Conservation (phyloP, 2,888 invertebrate species). For the Galerucella pusilla region DNA sequence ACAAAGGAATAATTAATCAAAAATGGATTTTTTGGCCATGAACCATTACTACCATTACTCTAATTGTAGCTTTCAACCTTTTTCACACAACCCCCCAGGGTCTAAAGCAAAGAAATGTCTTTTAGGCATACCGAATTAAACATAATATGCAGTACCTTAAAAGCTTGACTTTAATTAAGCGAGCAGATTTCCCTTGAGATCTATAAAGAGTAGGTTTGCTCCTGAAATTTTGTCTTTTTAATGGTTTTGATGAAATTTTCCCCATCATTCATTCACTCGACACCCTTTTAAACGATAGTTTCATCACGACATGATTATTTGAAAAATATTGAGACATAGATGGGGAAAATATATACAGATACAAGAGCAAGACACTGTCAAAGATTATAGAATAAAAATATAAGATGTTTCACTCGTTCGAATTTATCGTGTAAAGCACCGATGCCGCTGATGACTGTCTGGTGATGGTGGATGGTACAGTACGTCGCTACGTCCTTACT, state of each 20-base stretch:
- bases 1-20: conserved; percentile 34
- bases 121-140: conserved; percentile 44
- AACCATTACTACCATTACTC: conserved; percentile 35
- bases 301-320: background rate
- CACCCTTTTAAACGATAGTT: conserved; percentile 36
- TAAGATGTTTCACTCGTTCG: too few species aligned
- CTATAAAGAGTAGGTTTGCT: conserved; percentile 40
- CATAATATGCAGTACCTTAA: conserved; percentile 45
- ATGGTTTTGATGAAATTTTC: conserved; percentile 37
- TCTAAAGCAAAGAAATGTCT: conserved; percentile 34
- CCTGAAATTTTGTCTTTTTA: conserved; percentile 41
- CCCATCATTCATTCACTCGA: conserved; percentile 37
- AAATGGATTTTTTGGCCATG: conserved; percentile 27
- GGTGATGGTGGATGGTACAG: too few species aligned
- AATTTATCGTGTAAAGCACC: too few species aligned
- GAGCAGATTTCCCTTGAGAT: conserved; percentile 43
- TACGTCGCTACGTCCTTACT: too few species aligned
- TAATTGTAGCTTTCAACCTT: conserved; percentile 33
- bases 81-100: conserved; percentile 34
- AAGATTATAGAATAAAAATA: too few species aligned
- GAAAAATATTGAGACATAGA: background rate
- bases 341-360: background rate
- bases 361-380: too few species aligned
- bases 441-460: too few species aligned
- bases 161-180: conserved; percentile 45